Percentiles rank a stretch among this genome's conserved stretches.
Conservation (phyloP, 2,888 invertebrate genomes). For the Mayetiola destructor region DNA sequence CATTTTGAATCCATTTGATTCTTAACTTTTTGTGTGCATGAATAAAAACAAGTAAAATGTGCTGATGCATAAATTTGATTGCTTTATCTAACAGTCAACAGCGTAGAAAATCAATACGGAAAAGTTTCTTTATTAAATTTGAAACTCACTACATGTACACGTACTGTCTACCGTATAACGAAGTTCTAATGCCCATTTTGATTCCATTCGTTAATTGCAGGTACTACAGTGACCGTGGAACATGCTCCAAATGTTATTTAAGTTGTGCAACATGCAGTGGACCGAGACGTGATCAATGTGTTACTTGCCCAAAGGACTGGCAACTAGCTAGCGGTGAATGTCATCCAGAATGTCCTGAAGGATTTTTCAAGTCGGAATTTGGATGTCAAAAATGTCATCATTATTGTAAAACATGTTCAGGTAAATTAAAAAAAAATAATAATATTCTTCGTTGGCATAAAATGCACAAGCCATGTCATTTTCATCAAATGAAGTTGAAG, state of each 20-base stretch:
- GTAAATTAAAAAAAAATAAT: conserved; percentile 36
- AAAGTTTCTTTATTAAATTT: not conserved
- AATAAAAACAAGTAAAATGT: not conserved
- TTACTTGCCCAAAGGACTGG: conserved; percentile 67
- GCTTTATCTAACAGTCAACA: not conserved
- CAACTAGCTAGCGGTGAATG: conserved; percentile 72
- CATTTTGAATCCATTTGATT: too few species aligned
- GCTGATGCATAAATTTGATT: conserved; percentile 1
- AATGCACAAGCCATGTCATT: too few species aligned
- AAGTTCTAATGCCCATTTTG: not conserved
- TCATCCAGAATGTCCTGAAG: conserved; percentile 72
- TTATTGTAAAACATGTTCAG: conserved; percentile 74
- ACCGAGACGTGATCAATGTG: conserved; percentile 70
- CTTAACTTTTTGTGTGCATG: too few species aligned
- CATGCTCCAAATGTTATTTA: conserved; percentile 68
- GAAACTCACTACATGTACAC: not conserved
- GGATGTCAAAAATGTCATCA: conserved; percentile 82
- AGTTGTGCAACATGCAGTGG: conserved; percentile 77
- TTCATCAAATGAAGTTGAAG: too few species aligned
- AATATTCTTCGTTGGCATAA: too few species aligned
- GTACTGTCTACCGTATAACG: not conserved
- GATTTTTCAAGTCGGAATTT: conserved; percentile 66
- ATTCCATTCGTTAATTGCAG: conserved; percentile 36
- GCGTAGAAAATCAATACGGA: not conserved
- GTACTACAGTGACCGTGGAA: conserved; percentile 73